Base-by-base conservation (phyloP, 2,797 vertebrate genomes). In the Gambusia yucatana region DNA sequence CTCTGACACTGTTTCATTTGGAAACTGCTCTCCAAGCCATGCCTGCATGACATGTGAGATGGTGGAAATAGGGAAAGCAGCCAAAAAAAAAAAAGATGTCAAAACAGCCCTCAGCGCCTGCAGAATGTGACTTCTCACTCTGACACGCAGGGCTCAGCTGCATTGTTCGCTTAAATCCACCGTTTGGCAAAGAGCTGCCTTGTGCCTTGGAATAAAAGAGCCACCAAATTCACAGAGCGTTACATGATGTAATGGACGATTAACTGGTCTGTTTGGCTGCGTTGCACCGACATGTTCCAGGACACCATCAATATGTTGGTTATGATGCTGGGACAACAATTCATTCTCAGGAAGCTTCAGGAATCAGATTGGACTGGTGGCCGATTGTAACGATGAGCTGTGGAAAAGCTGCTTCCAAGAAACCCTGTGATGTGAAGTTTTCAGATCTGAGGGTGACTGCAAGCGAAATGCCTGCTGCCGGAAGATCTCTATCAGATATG, bases 101-200 rank as follows among this genome's bases (percentile, higher is more conserved):
- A 84, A 85, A 89, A 86, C 82, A 87, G 30, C 22, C 43, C 73
- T 39, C 70, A 59, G 55, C 20, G 1, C 47, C 86, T 70, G 55
- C 77, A 77, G 52, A 81, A 46, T 28, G 61, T 55, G 72, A 82
- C 77, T 55, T 73, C 70, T 81, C 82, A 55, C 77, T 65, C 33
- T 81, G 81, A 81, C 55, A 67, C 1, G 76, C 57, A 80, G 71
- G 59, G 79, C 85, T 86, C 87, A 77, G 67, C 75, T 67, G 80
- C 22, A 75, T 80, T 79, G 70, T 85, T 88, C 73, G 0, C 30
- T 2, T 3, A 72, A 43, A 61, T 75, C 79, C 36, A 48, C 0
- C 0, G 22, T 75, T 65, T 72, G 20, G 50, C 59, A 25, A 65
- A 57, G 57, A 82, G 39, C 75, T 65, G 41, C 65, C 79, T 44